These are phyloP conservation scores for Labroides dimidiatus DNA, from an alignment of 2,797 vertebrate species.

Conservation along the genomic window DNA sequence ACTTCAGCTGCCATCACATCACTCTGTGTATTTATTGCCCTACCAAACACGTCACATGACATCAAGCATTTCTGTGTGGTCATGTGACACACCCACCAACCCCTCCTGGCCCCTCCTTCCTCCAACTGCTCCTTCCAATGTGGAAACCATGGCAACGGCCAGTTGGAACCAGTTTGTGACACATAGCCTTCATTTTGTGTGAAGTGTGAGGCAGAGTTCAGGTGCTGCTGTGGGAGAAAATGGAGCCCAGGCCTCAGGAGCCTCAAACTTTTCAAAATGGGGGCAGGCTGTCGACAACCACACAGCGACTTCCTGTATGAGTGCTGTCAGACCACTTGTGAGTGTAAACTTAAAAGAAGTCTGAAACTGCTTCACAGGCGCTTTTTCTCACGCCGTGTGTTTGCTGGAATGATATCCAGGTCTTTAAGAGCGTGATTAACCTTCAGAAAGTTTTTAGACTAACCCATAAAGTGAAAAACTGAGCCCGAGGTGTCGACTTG, in stretches of 20 bases:
- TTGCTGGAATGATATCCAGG: conserved; percentile 13
- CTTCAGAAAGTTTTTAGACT: conserved; percentile 16
- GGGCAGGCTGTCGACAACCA: conserved; percentile 60
- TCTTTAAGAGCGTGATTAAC: conserved; percentile 7
- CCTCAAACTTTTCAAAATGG: conserved; percentile 79
- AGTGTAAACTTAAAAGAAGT: conserved; percentile 55
- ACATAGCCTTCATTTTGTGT: conserved; percentile 92
- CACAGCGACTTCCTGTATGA: conserved; percentile 75
- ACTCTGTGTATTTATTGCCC: conserved; percentile 79
- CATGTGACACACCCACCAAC: conserved; percentile 87
- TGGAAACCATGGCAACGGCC: conserved; percentile 93
- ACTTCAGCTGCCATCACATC: conserved; percentile 77
- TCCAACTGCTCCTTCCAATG: conserved; percentile 85
- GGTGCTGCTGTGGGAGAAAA: conserved; percentile 88
- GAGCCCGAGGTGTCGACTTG: conserved; percentile 1
- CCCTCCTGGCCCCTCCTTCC: conserved; percentile 75
- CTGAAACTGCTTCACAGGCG: conserved; percentile 42
- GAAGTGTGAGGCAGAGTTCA: conserved; percentile 87
- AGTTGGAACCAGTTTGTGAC: conserved; percentile 92
- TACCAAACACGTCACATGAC: conserved; percentile 86
- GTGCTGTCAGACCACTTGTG: conserved; percentile 74
- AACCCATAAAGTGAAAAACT: conserved; percentile 1
- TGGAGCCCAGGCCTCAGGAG: conserved; percentile 81
- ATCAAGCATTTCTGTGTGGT: conserved; percentile 86
- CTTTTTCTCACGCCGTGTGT: conserved; percentile 14